A percentile compares a stretch with the other conserved stretches of the same genome.
Evolutionary conservation across 1,140 invertebrate species (phyloP).

Genomic region (Drosophila orena): DNA sequence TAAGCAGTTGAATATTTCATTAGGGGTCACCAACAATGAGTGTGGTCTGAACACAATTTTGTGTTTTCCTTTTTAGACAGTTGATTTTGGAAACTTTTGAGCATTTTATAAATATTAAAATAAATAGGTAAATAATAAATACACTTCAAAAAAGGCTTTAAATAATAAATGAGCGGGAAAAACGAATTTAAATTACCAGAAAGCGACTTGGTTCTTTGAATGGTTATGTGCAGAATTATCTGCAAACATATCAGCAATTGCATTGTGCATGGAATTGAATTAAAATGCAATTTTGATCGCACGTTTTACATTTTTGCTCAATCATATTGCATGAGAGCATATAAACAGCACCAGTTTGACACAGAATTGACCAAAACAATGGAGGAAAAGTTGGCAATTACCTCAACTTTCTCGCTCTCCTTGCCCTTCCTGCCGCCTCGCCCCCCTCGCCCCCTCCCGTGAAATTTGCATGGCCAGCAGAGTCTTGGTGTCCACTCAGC

Average conservation of each 20-base stretch:
- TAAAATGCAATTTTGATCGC: neutral
- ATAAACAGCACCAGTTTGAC: neutral
- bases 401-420: constrained; percentile 2
- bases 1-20: too few species aligned
- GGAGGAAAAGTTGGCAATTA: constrained; percentile 7
- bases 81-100: neutral
- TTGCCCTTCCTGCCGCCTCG: neutral
- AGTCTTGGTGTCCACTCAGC: constrained; percentile 68
- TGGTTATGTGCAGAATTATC: neutral
- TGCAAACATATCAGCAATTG: too few species aligned
- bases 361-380: constrained; percentile 7
- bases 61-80: too few species aligned
- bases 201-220: too few species aligned
- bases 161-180: neutral
- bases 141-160: neutral
- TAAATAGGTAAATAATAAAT: too few species aligned
- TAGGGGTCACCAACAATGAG: too few species aligned
- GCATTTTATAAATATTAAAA: too few species aligned
- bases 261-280: neutral
- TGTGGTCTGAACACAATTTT: too few species aligned
- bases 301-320: neutral
- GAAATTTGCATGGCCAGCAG: constrained; percentile 65
- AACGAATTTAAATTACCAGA: too few species aligned
- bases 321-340: neutral
- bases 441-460: neutral